Conservation (phyloP, 2,888 invertebrate species). For the Eurois occulta region DNA sequence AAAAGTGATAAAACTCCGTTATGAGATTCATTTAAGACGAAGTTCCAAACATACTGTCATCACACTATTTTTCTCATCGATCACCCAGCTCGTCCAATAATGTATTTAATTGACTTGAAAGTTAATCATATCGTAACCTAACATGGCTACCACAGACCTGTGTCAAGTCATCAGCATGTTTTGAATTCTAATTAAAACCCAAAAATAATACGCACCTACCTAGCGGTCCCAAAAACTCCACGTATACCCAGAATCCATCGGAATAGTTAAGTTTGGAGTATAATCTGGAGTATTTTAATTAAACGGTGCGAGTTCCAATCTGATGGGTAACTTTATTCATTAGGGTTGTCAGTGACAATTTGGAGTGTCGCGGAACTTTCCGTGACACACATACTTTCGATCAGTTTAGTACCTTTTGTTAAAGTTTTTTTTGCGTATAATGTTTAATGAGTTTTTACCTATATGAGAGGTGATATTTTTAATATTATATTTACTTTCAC, state of each 20-base stretch:
- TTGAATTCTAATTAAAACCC: background rate
- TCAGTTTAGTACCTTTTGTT: constrained; percentile 46
- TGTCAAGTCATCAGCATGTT: background rate
- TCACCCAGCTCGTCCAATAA: background rate
- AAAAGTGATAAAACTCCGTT: background rate
- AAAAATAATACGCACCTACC: background rate
- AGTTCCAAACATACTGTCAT: background rate
- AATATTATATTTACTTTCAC: background rate
- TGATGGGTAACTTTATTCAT: constrained; percentile 82
- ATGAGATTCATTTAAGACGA: background rate
- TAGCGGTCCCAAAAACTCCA: constrained; percentile 17
- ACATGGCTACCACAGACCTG: too few species aligned
- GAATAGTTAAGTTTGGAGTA: constrained; percentile 58
- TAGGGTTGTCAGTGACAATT: constrained; percentile 70
- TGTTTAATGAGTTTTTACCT: constrained; percentile 14
- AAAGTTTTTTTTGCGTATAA: constrained; percentile 24
- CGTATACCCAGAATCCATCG: constrained; percentile 44
- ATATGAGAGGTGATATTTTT: background rate
- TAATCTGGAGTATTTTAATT: constrained; percentile 74
- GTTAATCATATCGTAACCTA: background rate
- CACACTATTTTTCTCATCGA: background rate
- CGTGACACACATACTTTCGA: constrained; percentile 59
- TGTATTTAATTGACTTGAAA: background rate
- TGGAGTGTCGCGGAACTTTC: constrained; percentile 60
- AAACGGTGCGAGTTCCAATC: constrained; percentile 73